A percentile compares a stretch with the other conserved stretches of the same genome.
Evolutionary conservation across 2,888 invertebrate genomes (phyloP).

Genomic region (Pristionchus mayeri): DNA sequence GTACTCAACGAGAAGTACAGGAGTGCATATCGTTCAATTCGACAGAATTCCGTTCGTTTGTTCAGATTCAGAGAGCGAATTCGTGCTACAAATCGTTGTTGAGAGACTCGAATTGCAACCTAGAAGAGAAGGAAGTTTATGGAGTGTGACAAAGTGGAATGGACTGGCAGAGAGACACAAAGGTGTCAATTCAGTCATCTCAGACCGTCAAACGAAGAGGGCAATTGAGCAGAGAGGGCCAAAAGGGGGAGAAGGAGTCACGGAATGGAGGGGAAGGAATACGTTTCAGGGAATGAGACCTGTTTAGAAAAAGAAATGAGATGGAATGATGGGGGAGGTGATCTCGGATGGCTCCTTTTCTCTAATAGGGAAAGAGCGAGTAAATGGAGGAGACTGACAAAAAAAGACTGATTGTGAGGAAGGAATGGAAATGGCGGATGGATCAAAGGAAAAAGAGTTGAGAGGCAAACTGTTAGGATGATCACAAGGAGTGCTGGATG

Average conservation of each 20-base stretch:
- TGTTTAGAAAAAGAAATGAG: not conserved
- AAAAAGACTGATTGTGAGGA: too few species aligned
- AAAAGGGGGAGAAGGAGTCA: not conserved
- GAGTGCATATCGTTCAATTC: not conserved
- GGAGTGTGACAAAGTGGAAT: conserved; percentile 25
- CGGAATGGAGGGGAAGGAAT: not conserved
- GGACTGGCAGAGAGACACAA: not conserved
- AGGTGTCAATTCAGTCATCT: conserved; percentile 21
- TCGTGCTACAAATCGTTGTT: not conserved
- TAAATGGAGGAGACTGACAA: conserved; percentile 29
- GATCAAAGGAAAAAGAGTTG: conserved; percentile 18
- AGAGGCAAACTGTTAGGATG: conserved; percentile 7
- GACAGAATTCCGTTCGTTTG: not conserved
- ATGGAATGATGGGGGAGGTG: not conserved
- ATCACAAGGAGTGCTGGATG: not conserved
- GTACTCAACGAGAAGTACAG: not conserved
- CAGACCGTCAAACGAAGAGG: too few species aligned
- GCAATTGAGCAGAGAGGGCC: not conserved
- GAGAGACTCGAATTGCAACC: not conserved
- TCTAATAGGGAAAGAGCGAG: not conserved
- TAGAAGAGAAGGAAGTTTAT: not conserved
- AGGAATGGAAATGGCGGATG: not conserved
- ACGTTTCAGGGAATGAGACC: not conserved
- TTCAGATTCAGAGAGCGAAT: not conserved
- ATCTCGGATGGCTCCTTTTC: not conserved